phyloP scores from a whole-genome alignment of 2,888 invertebrate genomes.

The Scaptomyza flava region DNA sequence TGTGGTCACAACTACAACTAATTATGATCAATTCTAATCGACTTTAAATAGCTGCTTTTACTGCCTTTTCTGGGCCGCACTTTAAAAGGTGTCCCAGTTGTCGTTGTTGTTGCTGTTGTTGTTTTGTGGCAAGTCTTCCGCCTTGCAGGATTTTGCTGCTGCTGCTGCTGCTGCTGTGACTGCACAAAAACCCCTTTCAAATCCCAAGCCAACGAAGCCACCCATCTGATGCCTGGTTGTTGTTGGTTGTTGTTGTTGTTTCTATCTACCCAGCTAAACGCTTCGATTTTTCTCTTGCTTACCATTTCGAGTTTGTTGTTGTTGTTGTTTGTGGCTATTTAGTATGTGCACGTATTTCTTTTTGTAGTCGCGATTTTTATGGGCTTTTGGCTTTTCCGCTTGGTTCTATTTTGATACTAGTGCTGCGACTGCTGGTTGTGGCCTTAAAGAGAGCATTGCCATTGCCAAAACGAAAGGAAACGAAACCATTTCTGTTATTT shows the following conservation, averaged over 20 bases:
- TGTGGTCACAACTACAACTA: slow-evolving; percentile 46
- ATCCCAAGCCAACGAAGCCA: background rate
- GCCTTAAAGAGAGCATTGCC: slow-evolving; percentile 46
- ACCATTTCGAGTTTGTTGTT: slow-evolving; percentile 48
- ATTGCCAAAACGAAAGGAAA: slow-evolving; percentile 39
- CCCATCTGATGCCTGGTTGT: background rate
- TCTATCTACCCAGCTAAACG: slow-evolving; percentile 22
- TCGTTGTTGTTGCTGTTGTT: slow-evolving; percentile 16
- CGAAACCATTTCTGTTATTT: slow-evolving; percentile 58
- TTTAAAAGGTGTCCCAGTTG: slow-evolving; percentile 68
- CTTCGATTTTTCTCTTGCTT: slow-evolving; percentile 30
- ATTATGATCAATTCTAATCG: slow-evolving; percentile 83
- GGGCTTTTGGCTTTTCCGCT: slow-evolving; percentile 75
- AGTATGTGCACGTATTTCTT: slow-evolving; percentile 71
- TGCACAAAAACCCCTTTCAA: slow-evolving; percentile 12
- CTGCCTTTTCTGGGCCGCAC: slow-evolving; percentile 72
- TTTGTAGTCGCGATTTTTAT: slow-evolving; percentile 63
- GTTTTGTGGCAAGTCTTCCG: slow-evolving; percentile 54
- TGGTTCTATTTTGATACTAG: slow-evolving; percentile 69
- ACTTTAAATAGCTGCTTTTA: slow-evolving; percentile 77
- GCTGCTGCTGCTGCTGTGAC: slow-evolving; percentile 5
- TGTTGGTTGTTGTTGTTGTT: background rate
- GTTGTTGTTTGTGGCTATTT: slow-evolving; percentile 44
- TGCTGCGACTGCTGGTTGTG: slow-evolving; percentile 48
- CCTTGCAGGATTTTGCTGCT: slow-evolving; percentile 47